Evolutionary conservation across 2,797 vertebrate genomes (phyloP).

Genomic region (Pipistrellus pipistrellus): DNA sequence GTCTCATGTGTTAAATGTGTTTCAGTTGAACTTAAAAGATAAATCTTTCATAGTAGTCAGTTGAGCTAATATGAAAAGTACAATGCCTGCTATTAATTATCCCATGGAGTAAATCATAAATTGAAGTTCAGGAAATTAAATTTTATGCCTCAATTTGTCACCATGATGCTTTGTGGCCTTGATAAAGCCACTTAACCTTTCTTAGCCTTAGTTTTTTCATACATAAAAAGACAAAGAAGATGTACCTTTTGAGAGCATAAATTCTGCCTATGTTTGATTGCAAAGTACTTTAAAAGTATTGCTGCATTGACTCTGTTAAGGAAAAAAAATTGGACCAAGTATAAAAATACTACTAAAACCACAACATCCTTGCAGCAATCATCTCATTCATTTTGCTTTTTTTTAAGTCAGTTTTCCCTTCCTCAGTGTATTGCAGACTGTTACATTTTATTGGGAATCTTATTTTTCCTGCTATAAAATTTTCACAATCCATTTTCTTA

Average conservation of each 20-base stretch:
- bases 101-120: slow-evolving; percentile 75
- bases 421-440: not conserved
- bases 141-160: slow-evolving; percentile 79
- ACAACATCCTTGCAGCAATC: slow-evolving; percentile 22
- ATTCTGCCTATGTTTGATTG: slow-evolving; percentile 59
- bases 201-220: slow-evolving; percentile 64
- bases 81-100: slow-evolving; percentile 76
- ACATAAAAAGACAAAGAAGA: slow-evolving; percentile 65
- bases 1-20: slow-evolving; percentile 66
- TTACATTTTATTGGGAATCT: not conserved
- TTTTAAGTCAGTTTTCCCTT: slow-evolving; percentile 19
- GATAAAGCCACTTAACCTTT: slow-evolving; percentile 79
- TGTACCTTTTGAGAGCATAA: slow-evolving; percentile 60
- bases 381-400: not conserved
- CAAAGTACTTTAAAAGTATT: slow-evolving; percentile 71
- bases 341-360: slow-evolving; percentile 53
- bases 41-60: slow-evolving; percentile 74
- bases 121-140: slow-evolving; percentile 76
- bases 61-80: slow-evolving; percentile 75
- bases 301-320: slow-evolving; percentile 62
- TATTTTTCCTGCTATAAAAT: not conserved
- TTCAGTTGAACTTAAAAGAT: slow-evolving; percentile 75
- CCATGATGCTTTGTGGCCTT: slow-evolving; percentile 68
- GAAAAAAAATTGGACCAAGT: slow-evolving; percentile 48
- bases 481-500: slow-evolving; percentile 48